Percentiles rank a stretch among this genome's conserved stretches.
These are phyloP conservation scores for Campopleginae sp. DNA, from an alignment of 2,888 invertebrate species.

Conservation along the genomic window DNA sequence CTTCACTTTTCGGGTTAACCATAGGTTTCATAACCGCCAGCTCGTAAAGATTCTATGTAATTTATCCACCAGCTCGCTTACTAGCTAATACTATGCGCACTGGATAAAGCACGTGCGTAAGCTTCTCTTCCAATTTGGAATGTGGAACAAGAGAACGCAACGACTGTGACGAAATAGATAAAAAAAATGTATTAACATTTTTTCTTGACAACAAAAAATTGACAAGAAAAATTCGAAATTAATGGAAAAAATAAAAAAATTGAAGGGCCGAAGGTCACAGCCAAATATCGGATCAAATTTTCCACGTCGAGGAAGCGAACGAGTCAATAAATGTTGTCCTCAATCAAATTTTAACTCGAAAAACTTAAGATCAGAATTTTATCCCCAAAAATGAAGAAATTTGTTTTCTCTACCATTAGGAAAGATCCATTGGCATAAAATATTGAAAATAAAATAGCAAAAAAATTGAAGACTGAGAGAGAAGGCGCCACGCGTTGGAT, in stretches of 20 bases:
- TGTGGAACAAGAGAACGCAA: constrained; percentile 42
- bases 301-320: not conserved
- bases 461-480: constrained; percentile 15
- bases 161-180: constrained; percentile 32
- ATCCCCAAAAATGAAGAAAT: not conserved
- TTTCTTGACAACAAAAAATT: not conserved
- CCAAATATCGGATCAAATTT: not conserved
- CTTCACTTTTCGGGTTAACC: constrained; percentile 51
- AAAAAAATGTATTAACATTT: constrained; percentile 22
- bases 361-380: not conserved
- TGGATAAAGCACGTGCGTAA: constrained; percentile 47
- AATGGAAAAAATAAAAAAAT: too few relatives aligned
- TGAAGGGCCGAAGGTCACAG: too few relatives aligned
- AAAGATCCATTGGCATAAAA: not conserved
- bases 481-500: constrained; percentile 30
- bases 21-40: constrained; percentile 55
- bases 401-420: not conserved
- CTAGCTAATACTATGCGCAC: constrained; percentile 15
- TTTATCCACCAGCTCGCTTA: constrained; percentile 54
- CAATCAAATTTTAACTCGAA: not conserved
- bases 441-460: not conserved
- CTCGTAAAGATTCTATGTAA: constrained; percentile 55
- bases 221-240: not conserved
- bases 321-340: not conserved
- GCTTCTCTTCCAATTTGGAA: constrained; percentile 51